Conservation (phyloP, 1,140 invertebrate genomes). For the Halyomorpha halys region DNA sequence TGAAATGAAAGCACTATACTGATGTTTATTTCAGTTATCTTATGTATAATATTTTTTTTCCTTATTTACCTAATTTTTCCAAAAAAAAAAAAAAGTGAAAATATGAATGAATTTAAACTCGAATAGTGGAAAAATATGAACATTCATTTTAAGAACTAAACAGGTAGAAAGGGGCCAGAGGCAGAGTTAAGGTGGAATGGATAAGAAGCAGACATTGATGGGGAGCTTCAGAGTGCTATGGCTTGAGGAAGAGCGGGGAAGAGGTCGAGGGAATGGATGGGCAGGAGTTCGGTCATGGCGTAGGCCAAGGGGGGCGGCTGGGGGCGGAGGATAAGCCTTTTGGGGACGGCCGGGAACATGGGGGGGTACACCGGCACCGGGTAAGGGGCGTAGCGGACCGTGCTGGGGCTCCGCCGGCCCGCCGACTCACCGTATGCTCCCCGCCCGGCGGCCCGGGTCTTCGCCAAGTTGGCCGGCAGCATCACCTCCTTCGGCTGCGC, state of each 20-base stretch:
- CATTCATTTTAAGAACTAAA: neutral
- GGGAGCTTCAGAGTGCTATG: slow-evolving; percentile 23
- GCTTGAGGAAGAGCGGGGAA: slow-evolving; percentile 16
- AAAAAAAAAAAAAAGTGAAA: no score
- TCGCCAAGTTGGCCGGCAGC: slow-evolving; percentile 87
- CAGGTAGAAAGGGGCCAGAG: neutral
- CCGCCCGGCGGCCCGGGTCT: slow-evolving; percentile 81
- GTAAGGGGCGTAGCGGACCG: slow-evolving; percentile 44
- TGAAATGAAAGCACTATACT: no score
- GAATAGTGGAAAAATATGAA: no score
- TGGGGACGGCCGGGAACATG: slow-evolving; percentile 24
- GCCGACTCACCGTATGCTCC: slow-evolving; percentile 82
- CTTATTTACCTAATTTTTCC: no score
- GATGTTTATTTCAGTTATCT: no score
- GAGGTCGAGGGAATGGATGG: slow-evolving; percentile 29
- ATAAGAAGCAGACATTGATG: neutral
- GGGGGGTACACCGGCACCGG: slow-evolving; percentile 41
- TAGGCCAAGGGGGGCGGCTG: slow-evolving; percentile 47
- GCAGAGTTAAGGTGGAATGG: slow-evolving; percentile 17
- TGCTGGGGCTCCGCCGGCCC: slow-evolving; percentile 30
- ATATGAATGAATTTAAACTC: no score
- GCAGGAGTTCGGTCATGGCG: slow-evolving; percentile 54
- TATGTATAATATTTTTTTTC: no score
- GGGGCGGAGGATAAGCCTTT: slow-evolving; percentile 24
- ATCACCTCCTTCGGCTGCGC: slow-evolving; percentile 99